Percentiles rank a stretch among this genome's conserved stretches.
phyloP scores from a whole-genome alignment of 2,797 vertebrate genomes.

The Danio kyathit region DNA sequence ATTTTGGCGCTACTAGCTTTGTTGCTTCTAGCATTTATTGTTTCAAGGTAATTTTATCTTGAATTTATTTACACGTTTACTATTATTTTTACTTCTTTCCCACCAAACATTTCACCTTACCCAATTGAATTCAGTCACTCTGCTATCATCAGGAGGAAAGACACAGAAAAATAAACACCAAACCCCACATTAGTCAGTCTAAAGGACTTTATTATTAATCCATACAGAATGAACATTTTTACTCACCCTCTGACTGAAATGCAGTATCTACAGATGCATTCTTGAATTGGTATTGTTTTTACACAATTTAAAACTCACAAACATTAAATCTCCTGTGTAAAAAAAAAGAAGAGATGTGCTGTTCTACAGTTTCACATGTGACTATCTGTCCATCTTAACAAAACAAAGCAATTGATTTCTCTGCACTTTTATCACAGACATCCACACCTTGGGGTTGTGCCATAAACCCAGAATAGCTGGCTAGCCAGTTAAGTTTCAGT shows the following conservation, averaged over 20 bases:
- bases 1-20: no score
- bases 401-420: not conserved
- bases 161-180: not conserved
- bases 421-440: not conserved
- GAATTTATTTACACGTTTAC: no score
- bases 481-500: no score
- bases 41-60: no score
- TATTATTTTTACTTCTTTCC: no score
- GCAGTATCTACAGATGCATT: conserved; percentile 26
- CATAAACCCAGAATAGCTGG: no score
- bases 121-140: no score
- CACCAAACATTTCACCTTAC: no score
- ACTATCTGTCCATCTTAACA: not conserved
- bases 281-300: conserved; percentile 51
- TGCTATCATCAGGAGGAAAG: not conserved
- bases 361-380: not conserved
- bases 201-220: conserved; percentile 62
- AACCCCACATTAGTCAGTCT: not conserved
- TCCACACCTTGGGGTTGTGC: not conserved
- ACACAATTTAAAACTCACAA: conserved; percentile 50
- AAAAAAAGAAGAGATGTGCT: conserved; percentile 17
- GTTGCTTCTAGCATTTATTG: no score
- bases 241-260: conserved; percentile 39
- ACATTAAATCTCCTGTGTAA: conserved; percentile 9
- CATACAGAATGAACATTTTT: conserved; percentile 55